Base-by-base conservation (phyloP, 1,140 invertebrate genomes). In the Pseudobourletiella spinata region DNA sequence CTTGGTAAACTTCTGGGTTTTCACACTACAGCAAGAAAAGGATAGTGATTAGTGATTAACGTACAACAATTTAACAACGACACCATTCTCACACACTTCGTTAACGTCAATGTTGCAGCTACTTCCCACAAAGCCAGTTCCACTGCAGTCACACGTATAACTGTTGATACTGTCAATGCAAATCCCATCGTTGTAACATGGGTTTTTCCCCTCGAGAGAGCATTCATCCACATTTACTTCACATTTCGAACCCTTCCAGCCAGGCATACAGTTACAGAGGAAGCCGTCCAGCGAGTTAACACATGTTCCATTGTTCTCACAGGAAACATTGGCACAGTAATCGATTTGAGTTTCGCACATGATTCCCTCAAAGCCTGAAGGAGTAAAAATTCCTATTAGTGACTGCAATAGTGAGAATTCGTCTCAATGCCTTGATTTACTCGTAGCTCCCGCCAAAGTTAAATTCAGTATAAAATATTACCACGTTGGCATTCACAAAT, bases 131-230 rank as follows among this genome's bases (percentile, higher is more conserved):
- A 20, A 61, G n/a, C 59, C 59, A 29, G 61, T 63, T 16, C 54
- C 55, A 6, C 20, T 81, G 72, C 91, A 95, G 63, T 87, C 77
- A 72, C 91, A 94, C 0, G 76, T 76, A 68, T 81, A 91, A 35
- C 71, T 76, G 50, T 84, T 82, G 2, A 87, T 76, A 1, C 79
- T 77, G 72, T 89, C 86, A 3, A 79, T 78, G 72, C 89, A 92
- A 25, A 81, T 79, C 15, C 88, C 91, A 28, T 81, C 81, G 76
- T 97, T 86, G 67, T 83, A 78, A 73, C 94, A 98, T 0, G 87
- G 89, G 63, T 78, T 74, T 25, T 52, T 26, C 3, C 22, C 52
- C 3, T 2, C 2, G 3, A 18, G 79, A 79, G 84, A 74, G 74
- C 82, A 89, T 71, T 89, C 87, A 71, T 87, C 82, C 30, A 86